Evolutionary conservation across 2,113 vertebrate genomes (phyloP).

Genomic region (Gavialis gangeticus): DNA sequence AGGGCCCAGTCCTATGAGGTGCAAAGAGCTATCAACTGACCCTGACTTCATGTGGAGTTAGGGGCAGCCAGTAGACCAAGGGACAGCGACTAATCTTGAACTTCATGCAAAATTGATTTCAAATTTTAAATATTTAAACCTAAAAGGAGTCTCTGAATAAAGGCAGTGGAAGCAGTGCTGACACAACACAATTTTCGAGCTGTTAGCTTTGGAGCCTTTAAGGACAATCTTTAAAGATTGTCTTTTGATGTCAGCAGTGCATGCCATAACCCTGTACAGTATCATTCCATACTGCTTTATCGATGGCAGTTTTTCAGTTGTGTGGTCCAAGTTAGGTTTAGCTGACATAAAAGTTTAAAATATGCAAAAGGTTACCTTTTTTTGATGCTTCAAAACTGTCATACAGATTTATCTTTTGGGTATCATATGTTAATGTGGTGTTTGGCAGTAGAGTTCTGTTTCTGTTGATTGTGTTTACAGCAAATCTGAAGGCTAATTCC

Average conservation of each 20-base stretch:
- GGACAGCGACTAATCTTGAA: not conserved
- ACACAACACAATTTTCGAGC: not conserved
- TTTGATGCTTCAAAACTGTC: conserved; percentile 99
- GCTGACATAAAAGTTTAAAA: not conserved
- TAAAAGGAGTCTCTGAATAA: not conserved
- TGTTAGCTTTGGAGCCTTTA: not conserved
- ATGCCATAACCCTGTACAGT: not conserved
- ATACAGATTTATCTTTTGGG: conserved; percentile 99
- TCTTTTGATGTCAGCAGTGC: not conserved
- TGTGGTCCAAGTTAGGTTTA: not conserved
- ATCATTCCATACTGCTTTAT: not conserved
- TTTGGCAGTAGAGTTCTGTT: conserved; percentile 98
- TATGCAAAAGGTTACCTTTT: conserved; percentile 87
- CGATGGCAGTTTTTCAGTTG: conserved; percentile 21
- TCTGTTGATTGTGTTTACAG: conserved; percentile 99
- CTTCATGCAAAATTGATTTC: not conserved
- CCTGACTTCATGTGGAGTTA: not conserved
- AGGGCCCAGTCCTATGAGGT: not conserved
- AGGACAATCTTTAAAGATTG: not conserved
- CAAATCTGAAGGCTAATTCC: conserved; percentile 98
- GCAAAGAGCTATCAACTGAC: not conserved
- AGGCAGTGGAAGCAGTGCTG: not conserved
- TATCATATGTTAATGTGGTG: conserved; percentile 97
- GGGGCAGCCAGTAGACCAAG: not conserved
- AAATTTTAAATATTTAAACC: not conserved